phyloP scores from a whole-genome alignment of 92 coral and sea anemone genomes.

The Zoanthus sociatus region DNA sequence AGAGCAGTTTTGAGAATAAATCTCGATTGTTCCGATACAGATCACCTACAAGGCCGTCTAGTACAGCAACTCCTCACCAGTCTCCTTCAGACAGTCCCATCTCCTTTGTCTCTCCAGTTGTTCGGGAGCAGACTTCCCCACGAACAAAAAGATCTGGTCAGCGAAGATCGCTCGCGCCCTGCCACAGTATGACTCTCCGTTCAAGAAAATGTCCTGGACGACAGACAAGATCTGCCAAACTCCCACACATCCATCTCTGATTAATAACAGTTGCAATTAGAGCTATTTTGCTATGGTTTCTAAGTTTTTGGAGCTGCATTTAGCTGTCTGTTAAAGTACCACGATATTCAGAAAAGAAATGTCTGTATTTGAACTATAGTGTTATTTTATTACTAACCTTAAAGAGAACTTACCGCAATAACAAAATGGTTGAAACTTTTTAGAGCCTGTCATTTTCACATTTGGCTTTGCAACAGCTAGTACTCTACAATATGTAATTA shows the following conservation, averaged over 20 bases:
- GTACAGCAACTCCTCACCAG: slow-evolving; percentile 85
- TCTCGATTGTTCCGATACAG: slow-evolving; percentile 18
- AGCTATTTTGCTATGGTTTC: too few species aligned
- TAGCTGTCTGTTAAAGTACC: too few species aligned
- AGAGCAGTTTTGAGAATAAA: neutral
- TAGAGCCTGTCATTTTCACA: too few species aligned
- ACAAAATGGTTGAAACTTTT: too few species aligned
- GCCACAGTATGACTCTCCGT: slow-evolving; percentile 88
- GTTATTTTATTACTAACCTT: too few species aligned
- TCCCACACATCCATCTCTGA: slow-evolving; percentile 75
- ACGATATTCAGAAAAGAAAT: too few species aligned
- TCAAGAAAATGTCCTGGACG: slow-evolving; percentile 73
- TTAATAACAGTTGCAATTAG: neutral
- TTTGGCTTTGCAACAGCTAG: too few species aligned
- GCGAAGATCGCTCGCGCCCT: slow-evolving; percentile 58
- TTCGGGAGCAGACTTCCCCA: slow-evolving; percentile 65
- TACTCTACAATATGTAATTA: too few species aligned
- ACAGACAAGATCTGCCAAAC: slow-evolving; percentile 84
- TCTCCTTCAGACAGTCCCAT: slow-evolving; percentile 99
- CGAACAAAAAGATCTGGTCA: slow-evolving; percentile 52
- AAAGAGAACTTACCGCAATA: too few species aligned
- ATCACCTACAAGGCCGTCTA: slow-evolving; percentile 56
- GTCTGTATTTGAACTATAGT: too few species aligned
- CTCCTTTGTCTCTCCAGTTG: slow-evolving; percentile 89
- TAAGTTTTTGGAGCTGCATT: too few species aligned